Conservation (phyloP, 1,140 invertebrate genomes). For the Yoshiicerus persimilis region DNA sequence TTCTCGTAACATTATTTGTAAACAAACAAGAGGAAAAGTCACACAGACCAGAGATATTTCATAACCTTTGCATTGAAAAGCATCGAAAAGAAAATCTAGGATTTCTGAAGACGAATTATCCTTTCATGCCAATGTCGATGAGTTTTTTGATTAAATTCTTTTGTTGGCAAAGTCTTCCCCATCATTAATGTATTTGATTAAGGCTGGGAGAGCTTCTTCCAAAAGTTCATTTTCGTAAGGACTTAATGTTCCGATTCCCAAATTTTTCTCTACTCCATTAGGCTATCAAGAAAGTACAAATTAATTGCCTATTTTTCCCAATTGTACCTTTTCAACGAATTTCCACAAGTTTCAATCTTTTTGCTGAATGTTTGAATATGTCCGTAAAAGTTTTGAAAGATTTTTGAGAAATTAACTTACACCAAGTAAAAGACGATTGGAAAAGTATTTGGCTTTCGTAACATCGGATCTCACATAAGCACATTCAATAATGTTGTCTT, state of each 20-base stretch:
- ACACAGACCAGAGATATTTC: too few species aligned
- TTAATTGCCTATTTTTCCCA: neutral
- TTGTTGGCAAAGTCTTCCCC: neutral
- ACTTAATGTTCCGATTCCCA: neutral
- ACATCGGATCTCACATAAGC: neutral
- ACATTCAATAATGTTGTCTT: slow-evolving; percentile 52
- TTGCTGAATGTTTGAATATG: too few species aligned
- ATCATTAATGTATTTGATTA: neutral
- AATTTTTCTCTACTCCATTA: neutral
- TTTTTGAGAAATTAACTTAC: neutral
- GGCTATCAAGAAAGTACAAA: neutral
- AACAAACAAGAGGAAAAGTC: too few species aligned
- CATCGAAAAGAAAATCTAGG: too few species aligned
- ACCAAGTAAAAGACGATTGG: neutral
- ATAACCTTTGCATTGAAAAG: too few species aligned
- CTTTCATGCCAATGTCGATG: too few species aligned
- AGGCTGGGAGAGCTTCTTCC: neutral
- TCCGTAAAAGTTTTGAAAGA: too few species aligned
- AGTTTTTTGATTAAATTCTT: neutral
- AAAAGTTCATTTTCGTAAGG: neutral
- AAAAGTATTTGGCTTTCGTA: neutral
- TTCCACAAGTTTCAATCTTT: too few species aligned
- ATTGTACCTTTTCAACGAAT: too few species aligned
- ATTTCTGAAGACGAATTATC: too few species aligned
- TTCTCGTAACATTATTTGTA: too few species aligned